phyloP scores from a whole-genome alignment of 1,140 invertebrate genomes.

The Melanaphis sacchari region DNA sequence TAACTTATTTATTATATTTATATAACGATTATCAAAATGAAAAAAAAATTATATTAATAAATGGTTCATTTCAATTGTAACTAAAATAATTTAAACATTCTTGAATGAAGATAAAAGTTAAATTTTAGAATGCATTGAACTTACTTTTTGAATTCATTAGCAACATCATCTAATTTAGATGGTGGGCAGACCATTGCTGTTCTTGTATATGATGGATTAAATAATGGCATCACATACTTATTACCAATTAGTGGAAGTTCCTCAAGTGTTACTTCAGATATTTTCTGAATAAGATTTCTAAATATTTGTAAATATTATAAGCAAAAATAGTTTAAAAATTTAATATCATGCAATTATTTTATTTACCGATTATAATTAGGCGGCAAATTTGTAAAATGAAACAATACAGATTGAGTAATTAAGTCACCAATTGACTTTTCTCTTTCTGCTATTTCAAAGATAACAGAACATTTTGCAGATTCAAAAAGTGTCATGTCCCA shows the following conservation, averaged over 20 bases:
- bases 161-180: conserved; percentile 74
- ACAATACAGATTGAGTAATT: conserved; percentile 74
- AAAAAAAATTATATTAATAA: background rate
- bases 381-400: conserved; percentile 74
- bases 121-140: conserved; percentile 54
- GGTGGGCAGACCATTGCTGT: conserved; percentile 79
- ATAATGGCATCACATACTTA: conserved; percentile 75
- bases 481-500: conserved; percentile 80
- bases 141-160: conserved; percentile 73
- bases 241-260: conserved; percentile 73
- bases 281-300: conserved; percentile 72
- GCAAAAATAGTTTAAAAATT: conserved; percentile 4
- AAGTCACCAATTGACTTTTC: conserved; percentile 80
- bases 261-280: conserved; percentile 72
- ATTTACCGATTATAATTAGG: conserved; percentile 74
- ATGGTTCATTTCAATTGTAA: background rate
- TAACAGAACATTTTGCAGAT: conserved; percentile 82
- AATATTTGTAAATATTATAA: conserved; percentile 55
- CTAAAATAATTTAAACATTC: background rate
- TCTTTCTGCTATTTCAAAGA: conserved; percentile 82
- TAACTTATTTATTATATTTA: too few relatives aligned
- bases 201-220: conserved; percentile 69
- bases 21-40: too few relatives aligned
- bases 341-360: background rate
- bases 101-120: background rate